Evolutionary conservation across 2,888 invertebrate genomes (phyloP), one percentile per base, ranked within the genome.

Genomic region (Eupithecia abbreviata): DNA sequence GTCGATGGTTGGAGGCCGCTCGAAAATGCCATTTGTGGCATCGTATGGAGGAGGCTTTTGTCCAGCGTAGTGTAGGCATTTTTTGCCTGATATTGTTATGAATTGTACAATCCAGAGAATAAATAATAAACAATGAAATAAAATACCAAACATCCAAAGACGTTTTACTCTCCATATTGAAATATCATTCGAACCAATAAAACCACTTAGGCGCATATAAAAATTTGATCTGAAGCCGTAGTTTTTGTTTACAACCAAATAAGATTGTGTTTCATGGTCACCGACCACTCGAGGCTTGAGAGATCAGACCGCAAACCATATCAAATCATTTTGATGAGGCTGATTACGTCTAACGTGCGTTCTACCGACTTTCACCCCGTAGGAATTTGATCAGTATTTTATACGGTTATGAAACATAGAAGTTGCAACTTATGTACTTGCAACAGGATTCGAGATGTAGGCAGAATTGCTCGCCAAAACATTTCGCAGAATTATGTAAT

Each of bases 291-390:
- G 45, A 58, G 68, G 49, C 69, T 51, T 12, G 72, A 65, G 55
- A 58, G 62, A 72, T 72, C 58, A 62, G 30, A 77, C 74, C 72
- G 30, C 47, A 73, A 71, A 74, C 75, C 76, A 68, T 70, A 78
- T 74, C 78, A 74, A 76, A 76, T 76, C 69, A 74, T 45, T 18
- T 76, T 76, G 66, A 76, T 78, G 69, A 72, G 72, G 58, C 49
- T 41, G 72, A 66, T 66, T 70, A 68, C 18, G 45, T 71, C 47
- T 47, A 49, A 15, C 47, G 12, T 45, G 18, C 66, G 66, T 66
- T 66, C 66, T 65, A 42, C 58, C n/a, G 72, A 78, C 78, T 78
- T 78, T 78, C 78, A 76, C 73, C 66, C 42, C 41, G 13, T 68
- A 73, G 69, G 72, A 72, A 71, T 74, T 68, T 45, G 73, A 78